Evolutionary conservation across 2,888 invertebrate species (phyloP).

Genomic region (Oligia strigilis): DNA sequence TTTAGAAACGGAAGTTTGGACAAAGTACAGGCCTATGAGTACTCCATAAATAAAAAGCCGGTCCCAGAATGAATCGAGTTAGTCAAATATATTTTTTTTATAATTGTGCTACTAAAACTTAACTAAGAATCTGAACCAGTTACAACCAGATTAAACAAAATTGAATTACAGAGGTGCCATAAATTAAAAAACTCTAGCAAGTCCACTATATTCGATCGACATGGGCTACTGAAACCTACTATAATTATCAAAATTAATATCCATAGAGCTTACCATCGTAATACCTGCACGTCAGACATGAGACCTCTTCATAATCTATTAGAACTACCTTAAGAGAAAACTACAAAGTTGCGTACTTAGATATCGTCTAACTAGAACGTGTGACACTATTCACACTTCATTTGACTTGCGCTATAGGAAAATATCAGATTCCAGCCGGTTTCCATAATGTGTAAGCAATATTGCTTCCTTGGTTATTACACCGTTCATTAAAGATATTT

Average conservation of each 20-base stretch:
- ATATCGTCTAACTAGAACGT: slow-evolving; percentile 5
- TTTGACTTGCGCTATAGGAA: slow-evolving; percentile 21
- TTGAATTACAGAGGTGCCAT: background rate
- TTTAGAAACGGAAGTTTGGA: background rate
- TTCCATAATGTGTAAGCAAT: slow-evolving; percentile 30
- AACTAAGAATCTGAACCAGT: background rate
- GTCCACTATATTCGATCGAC: too few species aligned
- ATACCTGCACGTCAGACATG: background rate
- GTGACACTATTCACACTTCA: slow-evolving; percentile 43
- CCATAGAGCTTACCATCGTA: background rate
- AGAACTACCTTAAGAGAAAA: slow-evolving; percentile 19
- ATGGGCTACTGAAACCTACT: background rate
- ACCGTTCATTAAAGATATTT: background rate
- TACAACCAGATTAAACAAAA: background rate
- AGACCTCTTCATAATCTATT: background rate
- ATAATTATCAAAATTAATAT: background rate
- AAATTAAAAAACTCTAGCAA: background rate
- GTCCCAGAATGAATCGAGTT: background rate
- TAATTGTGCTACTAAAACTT: background rate
- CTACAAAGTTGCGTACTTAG: too few species aligned
- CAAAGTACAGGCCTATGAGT: background rate
- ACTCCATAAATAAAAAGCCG: background rate
- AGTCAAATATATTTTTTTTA: background rate
- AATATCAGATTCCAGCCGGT: slow-evolving; percentile 47
- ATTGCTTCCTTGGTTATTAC: background rate